Evolutionary conservation across 2,113 vertebrate genomes (phyloP).

Genomic region (Pituophis catenifer): DNA sequence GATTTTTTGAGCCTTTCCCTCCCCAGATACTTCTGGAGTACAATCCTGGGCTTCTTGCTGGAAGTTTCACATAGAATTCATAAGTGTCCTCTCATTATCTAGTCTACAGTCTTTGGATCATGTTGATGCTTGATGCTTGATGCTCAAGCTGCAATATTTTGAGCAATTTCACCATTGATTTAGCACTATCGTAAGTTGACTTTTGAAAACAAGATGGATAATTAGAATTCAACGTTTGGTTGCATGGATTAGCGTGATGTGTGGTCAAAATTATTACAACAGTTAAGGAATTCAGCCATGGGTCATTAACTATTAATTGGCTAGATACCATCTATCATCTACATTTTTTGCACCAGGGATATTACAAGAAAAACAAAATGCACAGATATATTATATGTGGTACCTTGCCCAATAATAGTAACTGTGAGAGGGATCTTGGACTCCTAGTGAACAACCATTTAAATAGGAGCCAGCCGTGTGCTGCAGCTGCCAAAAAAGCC

Average conservation of each 20-base stretch:
- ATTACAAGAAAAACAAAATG: background rate
- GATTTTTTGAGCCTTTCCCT: background rate
- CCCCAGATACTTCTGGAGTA: background rate
- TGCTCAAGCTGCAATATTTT: background rate
- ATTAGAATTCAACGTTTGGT: background rate
- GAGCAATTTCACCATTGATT: background rate
- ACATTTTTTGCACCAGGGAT: background rate
- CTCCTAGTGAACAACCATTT: too few species aligned
- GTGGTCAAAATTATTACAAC: background rate
- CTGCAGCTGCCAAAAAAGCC: too few species aligned
- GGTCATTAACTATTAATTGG: background rate
- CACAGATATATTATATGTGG: too few species aligned
- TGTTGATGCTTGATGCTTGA: background rate
- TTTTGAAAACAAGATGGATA: background rate
- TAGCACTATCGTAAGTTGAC: background rate
- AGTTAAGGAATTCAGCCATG: background rate
- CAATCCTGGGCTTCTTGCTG: background rate
- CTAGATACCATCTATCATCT: background rate
- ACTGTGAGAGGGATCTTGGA: too few species aligned
- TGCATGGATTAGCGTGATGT: background rate
- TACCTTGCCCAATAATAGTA: too few species aligned
- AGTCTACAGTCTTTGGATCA: background rate
- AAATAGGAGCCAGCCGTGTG: too few species aligned
- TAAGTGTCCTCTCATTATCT: background rate
- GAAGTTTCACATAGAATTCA: background rate